Percentiles rank a stretch among this genome's conserved stretches.
Evolutionary conservation across 2,888 invertebrate species (phyloP).

Genomic region (Bruchidius siliquastri): DNA sequence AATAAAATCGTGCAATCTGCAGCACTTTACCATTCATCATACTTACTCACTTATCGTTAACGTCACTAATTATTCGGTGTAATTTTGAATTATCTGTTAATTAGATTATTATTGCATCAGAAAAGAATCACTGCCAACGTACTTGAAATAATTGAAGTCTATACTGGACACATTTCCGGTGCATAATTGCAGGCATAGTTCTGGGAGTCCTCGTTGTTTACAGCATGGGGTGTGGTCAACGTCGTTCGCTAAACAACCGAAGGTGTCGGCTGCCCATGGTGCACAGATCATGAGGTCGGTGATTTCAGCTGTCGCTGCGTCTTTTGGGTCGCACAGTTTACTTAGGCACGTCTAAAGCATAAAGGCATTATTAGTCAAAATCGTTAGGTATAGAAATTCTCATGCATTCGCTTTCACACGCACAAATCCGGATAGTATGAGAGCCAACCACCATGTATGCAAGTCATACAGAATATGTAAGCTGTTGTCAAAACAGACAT

Average conservation of each 20-base stretch:
- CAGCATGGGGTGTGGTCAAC: slow-evolving; percentile 81
- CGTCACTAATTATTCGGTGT: no score
- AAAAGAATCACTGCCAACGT: slow-evolving; percentile 38
- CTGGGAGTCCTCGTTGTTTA: slow-evolving; percentile 67
- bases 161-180: slow-evolving; percentile 73
- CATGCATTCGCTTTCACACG: no score
- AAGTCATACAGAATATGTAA: no score
- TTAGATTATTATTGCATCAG: no score
- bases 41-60: no score
- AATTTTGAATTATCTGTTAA: no score
- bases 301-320: slow-evolving; percentile 51
- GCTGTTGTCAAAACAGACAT: no score
- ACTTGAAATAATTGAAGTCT: slow-evolving; percentile 81
- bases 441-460: no score
- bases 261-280: slow-evolving; percentile 78
- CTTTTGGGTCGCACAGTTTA: slow-evolving; percentile 73
- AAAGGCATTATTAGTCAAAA: neutral
- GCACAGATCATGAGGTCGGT: slow-evolving; percentile 87
- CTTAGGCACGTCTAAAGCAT: slow-evolving; percentile 38
- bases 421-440: no score
- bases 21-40: no score
- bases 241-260: slow-evolving; percentile 73
- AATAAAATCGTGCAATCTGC: no score
- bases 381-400: no score
- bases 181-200: slow-evolving; percentile 71